Conservation (phyloP, 2,888 invertebrate species). For the Pterobdella sp. region DNA sequence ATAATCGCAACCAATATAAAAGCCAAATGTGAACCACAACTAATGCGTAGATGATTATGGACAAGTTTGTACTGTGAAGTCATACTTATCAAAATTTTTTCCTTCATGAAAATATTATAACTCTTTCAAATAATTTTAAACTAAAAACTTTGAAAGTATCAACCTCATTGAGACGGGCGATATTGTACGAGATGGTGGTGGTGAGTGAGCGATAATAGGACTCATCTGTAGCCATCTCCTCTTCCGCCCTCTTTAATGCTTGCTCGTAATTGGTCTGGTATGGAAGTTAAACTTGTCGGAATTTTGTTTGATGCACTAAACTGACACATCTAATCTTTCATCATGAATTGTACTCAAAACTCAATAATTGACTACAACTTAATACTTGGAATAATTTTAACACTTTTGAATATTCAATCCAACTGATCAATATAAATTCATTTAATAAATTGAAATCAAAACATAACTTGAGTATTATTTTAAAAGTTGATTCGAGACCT, state of each 20-base stretch:
- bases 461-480: too few relatives aligned
- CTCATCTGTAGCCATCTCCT: slow-evolving; percentile 67
- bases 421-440: too few relatives aligned
- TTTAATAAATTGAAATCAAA: too few relatives aligned
- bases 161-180: slow-evolving; percentile 86
- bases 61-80: neutral
- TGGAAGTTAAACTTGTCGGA: slow-evolving; percentile 2
- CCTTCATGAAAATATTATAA: neutral
- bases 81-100: neutral
- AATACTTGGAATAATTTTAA: too few relatives aligned
- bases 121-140: neutral
- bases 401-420: too few relatives aligned
- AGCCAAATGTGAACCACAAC: neutral
- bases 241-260: slow-evolving; percentile 72
- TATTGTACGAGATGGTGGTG: slow-evolving; percentile 90
- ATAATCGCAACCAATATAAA: neutral
- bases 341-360: too few relatives aligned
- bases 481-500: too few relatives aligned
- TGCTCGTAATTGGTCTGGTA: slow-evolving; percentile 63
- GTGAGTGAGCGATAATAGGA: slow-evolving; percentile 91
- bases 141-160: neutral
- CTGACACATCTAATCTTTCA: too few relatives aligned
- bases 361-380: too few relatives aligned
- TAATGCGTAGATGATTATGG: neutral
- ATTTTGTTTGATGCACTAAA: too few relatives aligned